phyloP scores from a whole-genome alignment of 2,113 vertebrate genomes.

The Herpailurus yagouaroundi region DNA sequence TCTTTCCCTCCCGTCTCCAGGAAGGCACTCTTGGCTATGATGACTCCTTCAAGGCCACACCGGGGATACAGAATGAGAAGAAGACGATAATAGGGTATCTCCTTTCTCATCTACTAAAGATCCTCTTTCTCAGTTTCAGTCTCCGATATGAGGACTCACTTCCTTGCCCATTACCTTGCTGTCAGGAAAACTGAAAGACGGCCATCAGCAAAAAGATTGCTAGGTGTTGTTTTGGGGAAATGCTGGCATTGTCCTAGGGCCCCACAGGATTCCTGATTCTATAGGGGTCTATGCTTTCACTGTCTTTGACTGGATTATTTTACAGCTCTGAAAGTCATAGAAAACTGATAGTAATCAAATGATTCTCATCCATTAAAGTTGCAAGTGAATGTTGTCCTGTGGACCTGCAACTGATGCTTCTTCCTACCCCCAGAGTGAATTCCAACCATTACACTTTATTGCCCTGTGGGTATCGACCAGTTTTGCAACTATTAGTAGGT shows the following conservation, averaged over 20 bases:
- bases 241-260: neutral
- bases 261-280: neutral
- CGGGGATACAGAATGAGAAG: neutral
- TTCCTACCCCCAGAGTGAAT: neutral
- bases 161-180: neutral
- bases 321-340: constrained; percentile 33
- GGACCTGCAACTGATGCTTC: neutral
- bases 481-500: constrained; percentile 29
- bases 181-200: neutral
- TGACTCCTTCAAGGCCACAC: neutral
- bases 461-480: neutral
- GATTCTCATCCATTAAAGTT: constrained; percentile 20
- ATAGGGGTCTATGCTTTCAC: neutral
- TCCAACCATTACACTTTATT: neutral
- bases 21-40: neutral
- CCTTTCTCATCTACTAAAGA: neutral
- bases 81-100: neutral
- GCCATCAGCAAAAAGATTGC: neutral
- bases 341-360: constrained; percentile 50
- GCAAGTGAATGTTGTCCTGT: neutral
- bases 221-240: neutral
- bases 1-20: neutral
- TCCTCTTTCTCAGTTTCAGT: neutral
- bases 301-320: constrained; percentile 12
- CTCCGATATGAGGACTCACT: neutral